Evolutionary conservation across 2,113 vertebrate genomes (phyloP).

Genomic region (Australoheros scitulus): DNA sequence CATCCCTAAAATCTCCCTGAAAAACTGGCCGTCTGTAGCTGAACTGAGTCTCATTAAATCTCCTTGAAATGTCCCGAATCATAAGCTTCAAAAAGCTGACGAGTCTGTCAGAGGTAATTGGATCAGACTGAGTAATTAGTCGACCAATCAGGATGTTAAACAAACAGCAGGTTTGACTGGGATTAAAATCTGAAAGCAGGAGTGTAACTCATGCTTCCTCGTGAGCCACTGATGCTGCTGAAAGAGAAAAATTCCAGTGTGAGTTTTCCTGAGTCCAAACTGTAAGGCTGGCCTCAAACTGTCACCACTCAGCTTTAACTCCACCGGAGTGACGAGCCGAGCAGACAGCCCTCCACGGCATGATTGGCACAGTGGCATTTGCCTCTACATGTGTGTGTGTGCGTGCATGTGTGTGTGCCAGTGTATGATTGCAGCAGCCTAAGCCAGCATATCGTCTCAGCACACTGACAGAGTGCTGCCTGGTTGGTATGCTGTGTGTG

Average conservation of each 20-base stretch:
- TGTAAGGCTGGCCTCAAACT: constrained; percentile 61
- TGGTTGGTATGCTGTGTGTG: constrained; percentile 26
- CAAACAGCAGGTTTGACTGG: too few relatives aligned
- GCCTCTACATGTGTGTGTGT: background rate
- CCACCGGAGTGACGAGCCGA: constrained; percentile 49
- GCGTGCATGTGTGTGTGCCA: background rate
- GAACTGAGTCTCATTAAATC: background rate
- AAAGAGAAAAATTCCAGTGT: constrained; percentile 39
- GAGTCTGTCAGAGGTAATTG: too few relatives aligned
- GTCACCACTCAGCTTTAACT: constrained; percentile 63
- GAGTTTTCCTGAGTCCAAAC: constrained; percentile 32
- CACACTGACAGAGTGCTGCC: constrained; percentile 19
- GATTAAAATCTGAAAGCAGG: background rate
- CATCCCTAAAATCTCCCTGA: background rate
- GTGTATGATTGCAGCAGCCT: constrained; percentile 29
- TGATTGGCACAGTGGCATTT: constrained; percentile 54
- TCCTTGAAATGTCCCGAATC: background rate
- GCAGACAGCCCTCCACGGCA: constrained; percentile 35
- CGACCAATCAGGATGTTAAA: too few relatives aligned
- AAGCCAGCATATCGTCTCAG: constrained; percentile 43
- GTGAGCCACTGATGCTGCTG: background rate
- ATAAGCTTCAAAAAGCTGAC: too few relatives aligned
- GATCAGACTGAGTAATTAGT: too few relatives aligned
- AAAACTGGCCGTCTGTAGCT: background rate
- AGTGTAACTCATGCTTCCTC: background rate